Evolutionary conservation across 2,888 invertebrate genomes (phyloP), one percentile per base, ranked within the genome.

Genomic region (Gastracanthus pulcherrimus): DNA sequence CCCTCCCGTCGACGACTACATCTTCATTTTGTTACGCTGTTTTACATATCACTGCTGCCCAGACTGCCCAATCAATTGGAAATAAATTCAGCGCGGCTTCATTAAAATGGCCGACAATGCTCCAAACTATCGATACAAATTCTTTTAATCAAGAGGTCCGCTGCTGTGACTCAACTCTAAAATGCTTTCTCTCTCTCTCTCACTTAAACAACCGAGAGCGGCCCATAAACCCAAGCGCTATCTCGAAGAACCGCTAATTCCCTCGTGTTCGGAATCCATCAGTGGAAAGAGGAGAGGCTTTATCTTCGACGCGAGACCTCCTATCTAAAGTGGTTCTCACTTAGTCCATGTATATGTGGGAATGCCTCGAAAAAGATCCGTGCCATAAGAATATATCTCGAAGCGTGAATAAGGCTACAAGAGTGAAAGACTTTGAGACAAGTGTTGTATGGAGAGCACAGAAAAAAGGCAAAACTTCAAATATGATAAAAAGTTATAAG

Each of bases 211-310:
- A 36, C 16, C n/a, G n/a, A 16, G 60, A 9, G 19, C 23, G 45
- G 11, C 41, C 64, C 71, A 48, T 82, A 82, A 83, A 81, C 79
- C 67, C 70, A 51, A 76, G 67, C 72, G 76, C 66, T 86, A 86
- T 86, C 85, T 84, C 82, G 76, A 60, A 83, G 85, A 84, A 83
- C 84, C 84, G 87, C 88, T 88, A 88, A 88, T 88, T 87, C 86
- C 84, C 83, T 86, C 86, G 86, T 87, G 85, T 86, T 87, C 84
- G 84, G 83, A 87, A 88, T 87, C 87, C 87, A 88, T 87, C 87
- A 87, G 86, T 76, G 67, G 16, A 31, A 19, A n/a, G n/a, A 3
- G 31, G 19, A 38, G 26, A 38, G 19, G 70, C 69, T 81, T 83
- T 84, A 86, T 85, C 84, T 84, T 72, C 31, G 66, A 64, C 66